Percentiles rank a stretch among this genome's conserved stretches.
Evolutionary conservation across 2,797 vertebrate species (phyloP).

Genomic region (Sebastes variabilis): DNA sequence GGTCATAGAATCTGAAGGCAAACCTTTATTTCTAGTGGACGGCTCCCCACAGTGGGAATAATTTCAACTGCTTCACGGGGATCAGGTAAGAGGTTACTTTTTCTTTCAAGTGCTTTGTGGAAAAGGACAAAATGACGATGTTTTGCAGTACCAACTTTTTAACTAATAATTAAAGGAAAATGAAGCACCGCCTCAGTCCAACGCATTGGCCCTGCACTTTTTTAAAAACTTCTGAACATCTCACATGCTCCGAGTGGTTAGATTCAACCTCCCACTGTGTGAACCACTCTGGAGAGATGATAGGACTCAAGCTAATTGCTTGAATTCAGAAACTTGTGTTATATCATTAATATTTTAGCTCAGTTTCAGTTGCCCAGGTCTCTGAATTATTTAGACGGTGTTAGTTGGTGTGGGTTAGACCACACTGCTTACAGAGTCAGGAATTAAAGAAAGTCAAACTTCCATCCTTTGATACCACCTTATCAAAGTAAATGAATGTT

Average conservation of each 20-base stretch:
- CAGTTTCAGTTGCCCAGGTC: conserved; percentile 52
- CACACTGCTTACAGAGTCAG: conserved; percentile 9
- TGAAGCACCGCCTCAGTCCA: not conserved
- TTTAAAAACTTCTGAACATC: conserved; percentile 9
- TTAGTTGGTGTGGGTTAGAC: conserved; percentile 49
- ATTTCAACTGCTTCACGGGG: not conserved
- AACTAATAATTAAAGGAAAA: conserved; percentile 5
- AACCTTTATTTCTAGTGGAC: not conserved
- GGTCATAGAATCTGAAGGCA: not conserved
- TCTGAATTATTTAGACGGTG: conserved; percentile 74
- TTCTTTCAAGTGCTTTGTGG: not conserved
- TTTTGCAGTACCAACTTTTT: not conserved
- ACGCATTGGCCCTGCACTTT: not conserved
- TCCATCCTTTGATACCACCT: conserved; percentile 15
- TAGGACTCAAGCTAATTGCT: conserved; percentile 65
- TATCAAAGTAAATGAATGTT: conserved; percentile 12
- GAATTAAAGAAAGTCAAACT: conserved; percentile 10
- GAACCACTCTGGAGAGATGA: conserved; percentile 34
- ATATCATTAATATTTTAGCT: conserved; percentile 79
- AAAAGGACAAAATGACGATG: not conserved
- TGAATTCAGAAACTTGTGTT: conserved; percentile 68
- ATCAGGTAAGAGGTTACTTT: not conserved
- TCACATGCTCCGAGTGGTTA: conserved; percentile 2
- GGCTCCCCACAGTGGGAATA: not conserved
- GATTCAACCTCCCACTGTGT: conserved; percentile 7